These are phyloP conservation scores for Ornithorhynchus anatinus DNA, from an alignment of 2,113 vertebrate genomes.

Conservation along the genomic window DNA sequence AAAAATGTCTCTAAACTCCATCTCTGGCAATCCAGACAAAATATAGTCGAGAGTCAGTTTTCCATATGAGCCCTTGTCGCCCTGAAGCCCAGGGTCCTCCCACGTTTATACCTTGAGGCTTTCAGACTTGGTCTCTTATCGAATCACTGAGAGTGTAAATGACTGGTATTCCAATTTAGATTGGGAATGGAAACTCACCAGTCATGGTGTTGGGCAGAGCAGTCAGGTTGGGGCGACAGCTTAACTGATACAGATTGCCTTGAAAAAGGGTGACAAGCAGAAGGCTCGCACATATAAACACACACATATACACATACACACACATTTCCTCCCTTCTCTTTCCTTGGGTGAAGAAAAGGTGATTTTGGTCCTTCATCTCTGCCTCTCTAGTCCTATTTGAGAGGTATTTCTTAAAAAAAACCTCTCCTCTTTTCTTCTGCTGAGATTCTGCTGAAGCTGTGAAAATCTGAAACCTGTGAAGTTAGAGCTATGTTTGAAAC, in stretches of 20 bases:
- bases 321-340: background rate
- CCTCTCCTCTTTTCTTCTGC: background rate
- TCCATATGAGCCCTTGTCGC: no score
- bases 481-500: no score
- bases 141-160: no score
- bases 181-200: no score
- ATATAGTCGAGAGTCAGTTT: background rate
- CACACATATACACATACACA: no score
- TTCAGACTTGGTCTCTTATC: no score
- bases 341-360: background rate
- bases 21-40: background rate
- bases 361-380: background rate
- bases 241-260: background rate
- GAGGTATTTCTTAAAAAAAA: background rate
- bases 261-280: background rate
- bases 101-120: no score
- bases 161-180: no score
- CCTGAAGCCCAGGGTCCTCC: no score
- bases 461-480: no score
- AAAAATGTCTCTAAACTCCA: background rate
- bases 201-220: no score
- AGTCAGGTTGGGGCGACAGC: accelerated
- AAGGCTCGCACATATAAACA: accelerated
- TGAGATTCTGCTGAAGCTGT: no score
- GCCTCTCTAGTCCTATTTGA: background rate